A percentile compares a stretch with the other conserved stretches of the same genome.
Evolutionary conservation across 2,113 vertebrate genomes (phyloP).

Genomic region (Phylloscopus whistleri): DNA sequence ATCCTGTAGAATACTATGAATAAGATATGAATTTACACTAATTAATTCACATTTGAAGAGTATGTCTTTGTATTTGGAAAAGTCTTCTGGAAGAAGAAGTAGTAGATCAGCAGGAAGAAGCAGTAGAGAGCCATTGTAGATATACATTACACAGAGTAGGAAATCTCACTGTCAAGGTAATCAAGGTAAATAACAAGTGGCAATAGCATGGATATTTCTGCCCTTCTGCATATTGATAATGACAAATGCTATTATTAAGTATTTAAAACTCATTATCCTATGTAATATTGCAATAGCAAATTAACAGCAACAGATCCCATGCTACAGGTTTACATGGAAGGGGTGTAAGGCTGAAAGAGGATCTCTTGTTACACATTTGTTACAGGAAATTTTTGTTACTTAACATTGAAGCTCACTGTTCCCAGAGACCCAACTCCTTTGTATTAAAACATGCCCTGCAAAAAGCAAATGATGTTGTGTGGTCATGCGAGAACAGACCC

Average conservation of each 20-base stretch:
- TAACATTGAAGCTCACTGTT: neutral
- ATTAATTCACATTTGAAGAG: neutral
- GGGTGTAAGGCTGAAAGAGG: neutral
- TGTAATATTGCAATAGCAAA: neutral
- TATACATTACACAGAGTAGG: neutral
- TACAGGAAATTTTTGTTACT: neutral
- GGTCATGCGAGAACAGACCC: rapidly evolving
- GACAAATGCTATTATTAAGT: neutral
- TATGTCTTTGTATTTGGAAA: neutral
- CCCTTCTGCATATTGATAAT: neutral
- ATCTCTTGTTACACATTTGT: neutral
- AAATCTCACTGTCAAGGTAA: neutral
- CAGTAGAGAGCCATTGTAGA: neutral
- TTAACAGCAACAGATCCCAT: neutral
- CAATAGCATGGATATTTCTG: neutral
- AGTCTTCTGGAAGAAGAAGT: neutral
- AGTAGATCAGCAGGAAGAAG: neutral
- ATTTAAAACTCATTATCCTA: neutral
- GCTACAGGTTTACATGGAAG: neutral
- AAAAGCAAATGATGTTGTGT: neutral
- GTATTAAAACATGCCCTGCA: neutral
- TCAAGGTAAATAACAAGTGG: neutral
- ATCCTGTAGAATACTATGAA: neutral
- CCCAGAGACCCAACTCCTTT: neutral
- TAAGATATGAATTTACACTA: neutral